Conservation (phyloP, 2,113 vertebrate genomes). For the Clarias magur region DNA sequence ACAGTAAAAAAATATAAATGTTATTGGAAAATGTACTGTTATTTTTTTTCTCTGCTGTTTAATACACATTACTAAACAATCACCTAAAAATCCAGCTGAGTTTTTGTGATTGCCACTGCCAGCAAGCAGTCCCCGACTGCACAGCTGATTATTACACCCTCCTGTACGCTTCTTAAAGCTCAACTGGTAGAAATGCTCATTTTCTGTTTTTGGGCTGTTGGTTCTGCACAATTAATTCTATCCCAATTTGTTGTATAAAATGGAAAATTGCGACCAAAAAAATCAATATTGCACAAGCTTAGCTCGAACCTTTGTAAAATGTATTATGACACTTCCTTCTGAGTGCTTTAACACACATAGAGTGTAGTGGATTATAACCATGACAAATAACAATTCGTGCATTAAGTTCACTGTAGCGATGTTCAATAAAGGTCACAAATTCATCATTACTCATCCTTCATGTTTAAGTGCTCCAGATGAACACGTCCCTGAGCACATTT, state of each 20-base stretch:
- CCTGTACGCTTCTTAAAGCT: neutral
- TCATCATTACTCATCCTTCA: neutral
- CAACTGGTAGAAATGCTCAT: neutral
- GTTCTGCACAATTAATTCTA: neutral
- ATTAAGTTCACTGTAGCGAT: neutral
- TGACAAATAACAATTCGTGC: neutral
- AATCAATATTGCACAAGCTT: constrained; percentile 4
- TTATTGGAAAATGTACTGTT: neutral
- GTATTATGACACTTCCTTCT: neutral
- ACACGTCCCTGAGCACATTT: neutral
- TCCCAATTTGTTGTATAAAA: neutral
- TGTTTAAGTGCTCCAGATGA: neutral
- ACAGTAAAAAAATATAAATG: neutral
- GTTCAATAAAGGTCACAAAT: neutral
- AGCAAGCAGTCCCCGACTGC: neutral
- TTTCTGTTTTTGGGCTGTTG: neutral
- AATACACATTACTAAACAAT: neutral
- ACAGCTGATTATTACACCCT: neutral
- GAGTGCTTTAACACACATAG: neutral
- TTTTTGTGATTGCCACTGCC: neutral
- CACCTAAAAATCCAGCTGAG: neutral
- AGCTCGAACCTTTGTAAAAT: neutral
- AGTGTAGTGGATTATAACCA: neutral
- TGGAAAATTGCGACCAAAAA: neutral
- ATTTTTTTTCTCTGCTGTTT: neutral